Conservation (phyloP, 2,113 vertebrate species). For the Hippocampus zosterae region DNA sequence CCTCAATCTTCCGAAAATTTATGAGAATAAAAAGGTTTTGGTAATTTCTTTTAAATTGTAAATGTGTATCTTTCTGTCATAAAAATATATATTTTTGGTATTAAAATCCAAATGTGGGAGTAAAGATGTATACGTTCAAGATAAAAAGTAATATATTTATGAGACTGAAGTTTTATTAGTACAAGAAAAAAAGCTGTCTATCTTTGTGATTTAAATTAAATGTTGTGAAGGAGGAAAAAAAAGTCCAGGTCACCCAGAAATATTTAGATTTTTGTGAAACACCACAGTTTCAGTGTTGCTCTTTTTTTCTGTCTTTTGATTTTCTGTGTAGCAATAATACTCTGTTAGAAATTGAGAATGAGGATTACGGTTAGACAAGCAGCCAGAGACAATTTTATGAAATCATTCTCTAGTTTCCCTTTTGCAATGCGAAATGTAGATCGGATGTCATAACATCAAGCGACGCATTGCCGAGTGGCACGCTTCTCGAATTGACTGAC, state of each 20-base stretch:
- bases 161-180: too few species aligned
- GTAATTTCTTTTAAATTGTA: too few species aligned
- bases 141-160: too few species aligned
- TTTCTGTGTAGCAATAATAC: not conserved
- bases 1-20: not conserved
- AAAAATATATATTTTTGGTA: too few species aligned
- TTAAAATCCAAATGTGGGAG: too few species aligned
- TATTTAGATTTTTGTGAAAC: not conserved
- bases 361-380: conserved; percentile 36
- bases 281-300: not conserved
- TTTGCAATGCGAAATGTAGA: conserved; percentile 11
- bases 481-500: conserved; percentile 23
- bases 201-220: too few species aligned
- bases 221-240: not conserved
- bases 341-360: not conserved
- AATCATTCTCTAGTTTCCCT: conserved; percentile 24
- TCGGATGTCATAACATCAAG: conserved; percentile 1
- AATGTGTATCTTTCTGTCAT: too few species aligned
- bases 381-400: conserved; percentile 61
- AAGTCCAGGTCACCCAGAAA: not conserved
- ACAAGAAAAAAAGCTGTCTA: too few species aligned
- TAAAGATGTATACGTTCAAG: too few species aligned
- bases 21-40: not conserved
- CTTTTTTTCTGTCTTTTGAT: not conserved
- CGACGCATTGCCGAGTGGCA: conserved; percentile 9